Percentiles rank a stretch among this genome's conserved stretches.
phyloP scores from a whole-genome alignment of 2,113 vertebrate genomes.

The Arizona elegans region DNA sequence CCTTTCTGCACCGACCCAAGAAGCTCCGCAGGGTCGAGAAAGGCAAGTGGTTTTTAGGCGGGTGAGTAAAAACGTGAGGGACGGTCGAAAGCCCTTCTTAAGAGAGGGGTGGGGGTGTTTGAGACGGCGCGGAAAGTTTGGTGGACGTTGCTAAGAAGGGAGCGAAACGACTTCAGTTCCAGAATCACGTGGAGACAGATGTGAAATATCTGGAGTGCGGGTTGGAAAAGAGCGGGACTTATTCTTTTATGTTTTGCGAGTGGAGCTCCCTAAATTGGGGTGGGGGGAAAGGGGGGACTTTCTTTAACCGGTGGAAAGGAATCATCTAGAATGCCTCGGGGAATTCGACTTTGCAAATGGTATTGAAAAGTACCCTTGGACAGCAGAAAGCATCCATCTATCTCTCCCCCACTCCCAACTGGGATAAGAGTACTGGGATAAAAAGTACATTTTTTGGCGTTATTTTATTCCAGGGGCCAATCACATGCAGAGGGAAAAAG shows the following conservation, averaged over 20 bases:
- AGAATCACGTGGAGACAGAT: background rate
- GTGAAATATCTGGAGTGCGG: background rate
- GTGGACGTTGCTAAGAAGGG: background rate
- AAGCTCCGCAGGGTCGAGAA: background rate
- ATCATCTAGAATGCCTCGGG: too few species aligned
- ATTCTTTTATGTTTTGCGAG: background rate
- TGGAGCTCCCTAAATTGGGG: background rate
- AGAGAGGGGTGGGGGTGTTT: accelerated
- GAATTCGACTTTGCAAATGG: background rate
- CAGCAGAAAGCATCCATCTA: background rate
- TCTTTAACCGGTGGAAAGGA: background rate
- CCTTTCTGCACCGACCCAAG: background rate
- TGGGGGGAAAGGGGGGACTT: background rate
- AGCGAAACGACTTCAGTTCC: background rate
- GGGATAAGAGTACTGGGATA: background rate
- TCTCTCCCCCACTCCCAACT: background rate
- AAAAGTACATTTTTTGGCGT: background rate
- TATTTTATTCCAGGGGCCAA: background rate
- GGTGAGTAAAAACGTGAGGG: background rate
- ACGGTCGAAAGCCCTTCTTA: background rate
- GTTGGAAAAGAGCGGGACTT: background rate
- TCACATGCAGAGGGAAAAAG: background rate
- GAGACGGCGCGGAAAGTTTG: background rate
- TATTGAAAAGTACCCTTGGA: background rate
- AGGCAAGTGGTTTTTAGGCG: background rate